These are phyloP conservation scores for Xenopus tropicalis DNA, from an alignment of 2,113 vertebrate species.

Conservation along the genomic window UCB_Xtro_10.0 CM004447.2:65448501-65449000, in stretches of 20 bases:
- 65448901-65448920: too few species aligned
- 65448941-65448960: too few species aligned
- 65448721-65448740: not conserved
- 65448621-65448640: conserved; percentile 3
- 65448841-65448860: not conserved
- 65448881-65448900: too few species aligned
- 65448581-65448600: not conserved
- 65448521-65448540: too few species aligned
- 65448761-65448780: not conserved
- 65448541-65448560: too few species aligned
- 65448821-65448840: conserved; percentile 17
- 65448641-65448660: conserved; percentile 2
- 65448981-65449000: too few species aligned
- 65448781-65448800: conserved; percentile 23
- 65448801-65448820: conserved; percentile 7
- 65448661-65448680: conserved; percentile 18
- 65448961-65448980: too few species aligned
- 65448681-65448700: conserved; percentile 11
- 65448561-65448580: too few species aligned
- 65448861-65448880: not conserved
- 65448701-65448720: conserved; percentile 19
- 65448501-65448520: too few species aligned
- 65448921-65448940: too few species aligned
- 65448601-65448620: conserved; percentile 6
- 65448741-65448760: conserved; percentile 1